These are phyloP conservation scores for Perognathus longimembris DNA, from an alignment of 2,113 vertebrate species.

Conservation along the genomic window DNA sequence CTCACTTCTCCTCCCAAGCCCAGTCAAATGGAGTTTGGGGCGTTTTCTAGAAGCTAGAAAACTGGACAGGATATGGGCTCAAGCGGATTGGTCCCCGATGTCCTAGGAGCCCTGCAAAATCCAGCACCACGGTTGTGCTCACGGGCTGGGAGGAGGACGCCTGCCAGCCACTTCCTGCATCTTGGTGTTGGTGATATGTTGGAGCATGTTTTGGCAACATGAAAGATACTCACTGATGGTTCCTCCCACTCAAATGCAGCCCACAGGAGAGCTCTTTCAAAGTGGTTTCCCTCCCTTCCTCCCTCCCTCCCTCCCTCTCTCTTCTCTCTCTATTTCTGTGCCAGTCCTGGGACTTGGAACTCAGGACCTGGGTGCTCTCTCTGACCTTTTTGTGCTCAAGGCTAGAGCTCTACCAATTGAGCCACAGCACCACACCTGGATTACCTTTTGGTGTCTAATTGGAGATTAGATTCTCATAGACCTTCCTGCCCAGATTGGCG, in stretches of 20 bases:
- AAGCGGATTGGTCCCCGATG: background rate
- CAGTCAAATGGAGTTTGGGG: background rate
- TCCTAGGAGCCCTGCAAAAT: slow-evolving; percentile 18
- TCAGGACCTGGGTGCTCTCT: no score
- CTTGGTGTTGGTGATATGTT: slow-evolving; percentile 5
- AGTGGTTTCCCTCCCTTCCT: background rate
- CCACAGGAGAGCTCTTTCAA: background rate
- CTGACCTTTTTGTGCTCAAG: no score
- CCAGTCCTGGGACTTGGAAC: no score
- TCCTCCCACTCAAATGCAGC: background rate
- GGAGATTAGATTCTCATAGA: no score
- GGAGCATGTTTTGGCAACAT: slow-evolving; percentile 51
- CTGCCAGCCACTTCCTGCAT: slow-evolving; percentile 1
- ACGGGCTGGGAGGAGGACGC: background rate
- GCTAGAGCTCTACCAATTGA: no score
- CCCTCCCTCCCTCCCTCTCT: no score
- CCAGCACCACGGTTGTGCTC: background rate
- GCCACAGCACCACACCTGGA: no score
- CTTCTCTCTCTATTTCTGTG: no score
- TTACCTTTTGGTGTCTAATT: no score
- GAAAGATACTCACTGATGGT: background rate
- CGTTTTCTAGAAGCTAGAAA: background rate
- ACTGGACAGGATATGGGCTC: background rate
- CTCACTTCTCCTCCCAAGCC: background rate
- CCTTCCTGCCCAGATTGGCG: no score